Base-by-base conservation (phyloP, 2,113 vertebrate genomes). In the Rhombomys opimus region DNA sequence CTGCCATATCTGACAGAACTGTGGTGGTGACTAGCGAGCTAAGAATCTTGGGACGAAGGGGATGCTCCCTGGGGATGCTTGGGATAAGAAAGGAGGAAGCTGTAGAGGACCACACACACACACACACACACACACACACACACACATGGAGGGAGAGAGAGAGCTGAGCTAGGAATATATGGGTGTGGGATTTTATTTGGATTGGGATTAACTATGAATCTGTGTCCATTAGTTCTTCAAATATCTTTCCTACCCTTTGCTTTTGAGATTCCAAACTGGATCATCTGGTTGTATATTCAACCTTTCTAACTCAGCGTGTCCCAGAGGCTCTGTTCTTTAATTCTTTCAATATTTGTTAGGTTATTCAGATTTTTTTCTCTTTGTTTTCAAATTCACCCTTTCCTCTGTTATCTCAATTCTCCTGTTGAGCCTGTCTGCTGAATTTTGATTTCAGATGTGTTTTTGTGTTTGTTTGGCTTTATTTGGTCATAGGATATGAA, bases 361-460 rank as follows among this genome's bases (percentile, higher is more conserved):
- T 89, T 86, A 76, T 81, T 94, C 54, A 46, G 80, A 52, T 81
- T 35, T 61, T 85, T 85, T 65, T 50, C 57, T 5, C 14, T 67
- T 54, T 82, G 7, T 87, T 54, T 94, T 90, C 65, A 76, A 23
- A 78, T 85, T 76, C 80, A 20, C 32, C 57, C 25, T 86, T 89
- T 75, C 57, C 35, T 94, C 65, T 65, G 8, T 93, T 73, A 75
- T 57, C 46, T 80, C 15, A 38, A 23, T 88, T 85, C 5, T 87
- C 22, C 30, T 73, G 23, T 52, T 73, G 73, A 80, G 35, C 7
- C 38, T 27, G 20, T 27, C 20, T 67, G 52, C n/a, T 67, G 84
- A 68, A 65, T 91, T 96, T 96, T 90, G 46, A 73, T 88, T 85
- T 86, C 77, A 52, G 73, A 18, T 89, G 9, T 27, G 50, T 12